Evolutionary conservation across 35 echinoderm and acorn worm genomes (phyloP), one percentile per base, ranked within the genome.

Genomic region (Heliocidaris erythrogramma): DNA sequence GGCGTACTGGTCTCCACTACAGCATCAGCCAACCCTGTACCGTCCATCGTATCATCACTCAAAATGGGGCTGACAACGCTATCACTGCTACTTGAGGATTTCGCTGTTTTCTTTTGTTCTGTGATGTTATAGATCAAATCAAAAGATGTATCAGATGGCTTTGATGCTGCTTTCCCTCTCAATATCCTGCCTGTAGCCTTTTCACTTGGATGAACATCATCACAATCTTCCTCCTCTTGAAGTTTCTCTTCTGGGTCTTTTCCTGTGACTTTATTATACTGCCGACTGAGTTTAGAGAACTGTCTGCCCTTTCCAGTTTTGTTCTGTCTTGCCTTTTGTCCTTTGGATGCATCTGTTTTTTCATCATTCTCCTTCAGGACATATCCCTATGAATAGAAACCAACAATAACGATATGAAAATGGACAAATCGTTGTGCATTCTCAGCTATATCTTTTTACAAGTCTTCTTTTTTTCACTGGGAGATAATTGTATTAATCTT

Each of bases 221-320:
- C n/a, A n/a, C 27, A 30, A 9, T 92, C 13, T 21, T 92, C 91
- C 30, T 92, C 49, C 47, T 92, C 91, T n/a, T 42, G 0, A 42
- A 42, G 35, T 42, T 42, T 42, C 35, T 30, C 91, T 59, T 92
- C 91, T 92, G 32, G 2, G 47, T 47, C 32, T 10, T 48, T 24
- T 32, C 16, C 91, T 59, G 50, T 30, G 50, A 92, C 48, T 92
- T 92, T 92, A 17, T n/a, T 92, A 30, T 92, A 92, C 91, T 92
- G 31, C 50, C 91, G 91, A 59, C 91, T 92, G 31, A 92, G 91
- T 92, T 92, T 92, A 59, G 91, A 48, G 49, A 92, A 92, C n/a
- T 48, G 91, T 59, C 91, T 49, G 48, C 17, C 49, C 91, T 92
- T 92, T 49, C 50, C 50, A 13, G 48, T 49, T 48, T 92, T 48